Base-by-base conservation (phyloP, 2,797 vertebrate genomes). In the Centropyge bicolor region DNA sequence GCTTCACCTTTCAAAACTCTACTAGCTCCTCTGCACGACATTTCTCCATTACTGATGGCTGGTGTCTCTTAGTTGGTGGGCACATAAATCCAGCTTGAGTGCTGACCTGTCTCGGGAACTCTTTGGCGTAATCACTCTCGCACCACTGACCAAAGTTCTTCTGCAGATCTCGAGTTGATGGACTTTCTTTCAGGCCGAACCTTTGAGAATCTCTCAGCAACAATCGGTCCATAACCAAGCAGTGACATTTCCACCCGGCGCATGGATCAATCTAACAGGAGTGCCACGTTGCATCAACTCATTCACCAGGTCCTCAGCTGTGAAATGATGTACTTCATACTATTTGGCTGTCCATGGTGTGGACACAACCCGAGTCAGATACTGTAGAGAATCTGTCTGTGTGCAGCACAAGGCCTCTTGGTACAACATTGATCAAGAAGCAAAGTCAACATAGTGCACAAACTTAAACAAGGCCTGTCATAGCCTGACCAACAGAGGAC, bases 231-330 rank as follows among this genome's bases (percentile, higher is more conserved):
- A 70, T 72, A 76, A 74, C 74, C 67, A 4, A 19, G 56, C 19
- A 5, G 24, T 83, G 76, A 79, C 77, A 83, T 86, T 78, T 86
- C 59, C 24, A 74, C 52, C 79, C 70, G 80, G 70, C 78, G 62
- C n/a, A 60, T 54, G 52, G 48, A 77, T 78, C 48, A 76, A 70
- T 84, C 61, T 48, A 48, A 49, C 31, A 7, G 4, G 22, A 63
- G 36, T 16, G 75, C 41, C 38, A 43, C 1, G 56, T 59, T 17
- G 24, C 73, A 75, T 78, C 62, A 60, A 35, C 76, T 76, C 41
- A 70, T 80, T 24, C 43, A 46, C 20, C 12, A 35, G 20, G 41
- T 60, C 19, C 14, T 49, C 14, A 27, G n/a, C 56, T 60, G 24
- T 36, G 45, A 64, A 76, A 51, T 51, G 45, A 52, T 55, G 13